phyloP scores from a whole-genome alignment of 2,797 vertebrate species.

The Sciaenops ocellatus region DNA sequence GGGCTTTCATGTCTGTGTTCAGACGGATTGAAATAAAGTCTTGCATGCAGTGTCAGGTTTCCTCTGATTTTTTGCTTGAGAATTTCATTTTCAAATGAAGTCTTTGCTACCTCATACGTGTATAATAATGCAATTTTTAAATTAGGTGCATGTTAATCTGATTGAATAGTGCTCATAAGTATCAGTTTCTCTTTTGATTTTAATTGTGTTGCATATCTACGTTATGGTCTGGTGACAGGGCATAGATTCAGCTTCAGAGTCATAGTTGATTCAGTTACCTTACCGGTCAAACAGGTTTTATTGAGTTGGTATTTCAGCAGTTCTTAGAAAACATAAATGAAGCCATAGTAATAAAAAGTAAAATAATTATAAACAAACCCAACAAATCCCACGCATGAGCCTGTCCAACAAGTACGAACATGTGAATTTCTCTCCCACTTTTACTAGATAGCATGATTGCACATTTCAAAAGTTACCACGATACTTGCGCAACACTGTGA shows the following conservation, averaged over 20 bases:
- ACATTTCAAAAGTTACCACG: neutral
- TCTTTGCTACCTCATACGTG: neutral
- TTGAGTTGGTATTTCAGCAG: neutral
- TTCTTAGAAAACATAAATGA: neutral
- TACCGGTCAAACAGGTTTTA: conserved; percentile 52
- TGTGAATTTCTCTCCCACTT: neutral
- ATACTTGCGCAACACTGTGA: conserved; percentile 26
- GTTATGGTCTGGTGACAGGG: neutral
- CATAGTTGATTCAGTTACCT: conserved; percentile 1
- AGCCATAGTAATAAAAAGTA: too few relatives aligned
- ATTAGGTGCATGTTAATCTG: neutral
- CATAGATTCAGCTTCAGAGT: neutral
- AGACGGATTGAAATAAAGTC: neutral
- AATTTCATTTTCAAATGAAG: neutral
- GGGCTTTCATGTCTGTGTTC: neutral
- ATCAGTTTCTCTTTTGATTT: conserved; percentile 3
- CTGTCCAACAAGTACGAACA: conserved; percentile 17
- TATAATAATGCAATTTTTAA: neutral
- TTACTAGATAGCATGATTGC: neutral
- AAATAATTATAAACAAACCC: too few relatives aligned
- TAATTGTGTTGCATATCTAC: neutral
- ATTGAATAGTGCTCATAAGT: neutral
- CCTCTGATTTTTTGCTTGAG: neutral
- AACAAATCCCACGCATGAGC: accelerated
- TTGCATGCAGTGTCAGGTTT: neutral